phyloP scores from a whole-genome alignment of 2,797 vertebrate species.

The Enteromius argenteus region DNA sequence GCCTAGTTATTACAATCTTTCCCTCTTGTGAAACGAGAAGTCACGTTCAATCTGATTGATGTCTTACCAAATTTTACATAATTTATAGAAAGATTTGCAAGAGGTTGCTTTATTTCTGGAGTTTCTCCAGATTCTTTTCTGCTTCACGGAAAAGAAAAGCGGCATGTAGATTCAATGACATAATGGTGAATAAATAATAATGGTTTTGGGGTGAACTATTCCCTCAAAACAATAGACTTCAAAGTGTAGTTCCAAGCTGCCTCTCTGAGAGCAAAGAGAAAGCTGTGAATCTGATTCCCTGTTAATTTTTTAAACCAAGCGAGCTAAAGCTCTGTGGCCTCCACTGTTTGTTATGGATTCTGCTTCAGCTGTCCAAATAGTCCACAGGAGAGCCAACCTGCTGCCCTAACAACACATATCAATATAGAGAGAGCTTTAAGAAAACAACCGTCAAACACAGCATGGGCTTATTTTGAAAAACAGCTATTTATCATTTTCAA shows the following conservation, averaged over 20 bases:
- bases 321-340: constrained; percentile 23
- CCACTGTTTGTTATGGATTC: constrained; percentile 46
- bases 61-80: neutral
- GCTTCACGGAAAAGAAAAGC: neutral
- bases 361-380: constrained; percentile 61
- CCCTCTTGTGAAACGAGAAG: neutral
- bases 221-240: neutral
- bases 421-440: constrained; percentile 12
- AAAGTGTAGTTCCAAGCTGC: neutral
- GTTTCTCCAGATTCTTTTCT: neutral
- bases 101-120: neutral
- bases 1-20: neutral
- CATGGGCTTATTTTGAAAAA: constrained; percentile 13
- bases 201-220: neutral
- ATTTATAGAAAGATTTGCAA: neutral
- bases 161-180: neutral
- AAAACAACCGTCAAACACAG: constrained; percentile 8
- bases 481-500: constrained; percentile 1
- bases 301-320: constrained; percentile 15
- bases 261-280: neutral
- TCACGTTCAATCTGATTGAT: neutral
- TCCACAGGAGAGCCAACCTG: constrained; percentile 30
- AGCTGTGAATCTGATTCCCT: neutral
- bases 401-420: constrained; percentile 41
- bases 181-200: neutral